Conservation (phyloP, 2,888 invertebrate genomes). For the Entomobrya multifasciata region DNA sequence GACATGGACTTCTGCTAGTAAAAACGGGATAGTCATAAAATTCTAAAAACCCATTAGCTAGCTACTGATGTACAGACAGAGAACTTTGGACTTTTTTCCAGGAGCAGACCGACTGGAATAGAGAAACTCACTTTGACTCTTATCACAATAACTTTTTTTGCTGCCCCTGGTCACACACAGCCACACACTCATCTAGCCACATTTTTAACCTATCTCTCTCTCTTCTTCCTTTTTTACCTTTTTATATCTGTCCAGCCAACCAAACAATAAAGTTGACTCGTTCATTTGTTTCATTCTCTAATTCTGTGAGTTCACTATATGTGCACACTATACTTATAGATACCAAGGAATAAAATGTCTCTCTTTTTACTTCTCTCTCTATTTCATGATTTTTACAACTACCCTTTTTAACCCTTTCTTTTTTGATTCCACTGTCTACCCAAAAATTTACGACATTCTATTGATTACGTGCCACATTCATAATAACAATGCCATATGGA, state of each 20-base stretch:
- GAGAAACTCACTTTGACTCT: slow-evolving; percentile 30
- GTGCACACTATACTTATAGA: neutral
- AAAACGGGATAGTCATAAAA: slow-evolving; percentile 59
- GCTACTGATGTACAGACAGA: slow-evolving; percentile 18
- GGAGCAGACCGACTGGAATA: slow-evolving; percentile 19
- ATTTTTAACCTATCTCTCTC: slow-evolving; percentile 39
- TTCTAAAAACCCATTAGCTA: slow-evolving; percentile 61
- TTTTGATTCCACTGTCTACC: slow-evolving; percentile 18
- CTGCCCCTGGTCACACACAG: slow-evolving; percentile 9
- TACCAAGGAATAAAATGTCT: slow-evolving; percentile 28
- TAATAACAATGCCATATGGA: slow-evolving; percentile 35
- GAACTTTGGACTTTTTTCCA: slow-evolving; percentile 16
- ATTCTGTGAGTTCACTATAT: neutral
- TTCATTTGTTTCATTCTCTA: slow-evolving; percentile 25
- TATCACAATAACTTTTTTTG: slow-evolving; percentile 58
- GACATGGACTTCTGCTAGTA: too few relatives aligned
- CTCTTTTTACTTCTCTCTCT: slow-evolving; percentile 21
- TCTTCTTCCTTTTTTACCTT: slow-evolving; percentile 35
- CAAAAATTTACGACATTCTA: slow-evolving; percentile 54
- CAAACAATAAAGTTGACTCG: slow-evolving; percentile 1
- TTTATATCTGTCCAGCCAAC: slow-evolving; percentile 23
- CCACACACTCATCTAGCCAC: slow-evolving; percentile 18
- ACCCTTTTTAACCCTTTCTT: slow-evolving; percentile 49
- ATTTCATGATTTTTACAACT: neutral
- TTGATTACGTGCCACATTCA: slow-evolving; percentile 28